Evolutionary conservation across 2,797 vertebrate species (phyloP).

Genomic region (Micrastur ruficollis): DNA sequence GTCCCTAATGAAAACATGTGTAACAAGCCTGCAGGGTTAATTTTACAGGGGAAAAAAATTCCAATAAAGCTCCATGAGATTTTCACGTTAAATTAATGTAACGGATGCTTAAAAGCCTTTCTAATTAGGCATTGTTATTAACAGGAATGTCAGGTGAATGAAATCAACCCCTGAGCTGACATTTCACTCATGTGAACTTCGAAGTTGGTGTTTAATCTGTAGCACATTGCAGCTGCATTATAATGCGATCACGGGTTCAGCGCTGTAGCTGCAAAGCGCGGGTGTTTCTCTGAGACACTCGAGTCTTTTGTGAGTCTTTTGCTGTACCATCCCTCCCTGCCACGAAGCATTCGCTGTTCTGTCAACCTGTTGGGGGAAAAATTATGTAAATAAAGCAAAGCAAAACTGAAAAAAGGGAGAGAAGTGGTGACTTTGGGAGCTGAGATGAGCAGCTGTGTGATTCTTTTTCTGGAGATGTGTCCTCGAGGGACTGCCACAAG

Average conservation of each 20-base stretch:
- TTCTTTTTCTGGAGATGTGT: neutral
- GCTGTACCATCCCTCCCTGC: neutral
- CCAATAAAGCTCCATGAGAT: slow-evolving; percentile 73
- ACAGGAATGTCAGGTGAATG: slow-evolving; percentile 72
- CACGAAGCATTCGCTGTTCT: neutral
- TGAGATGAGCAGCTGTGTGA: neutral
- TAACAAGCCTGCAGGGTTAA: slow-evolving; percentile 76
- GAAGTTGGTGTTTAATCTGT: slow-evolving; percentile 25
- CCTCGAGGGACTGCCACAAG: slow-evolving; percentile 17
- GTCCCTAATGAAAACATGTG: slow-evolving; percentile 77
- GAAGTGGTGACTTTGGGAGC: neutral
- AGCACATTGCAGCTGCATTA: neutral
- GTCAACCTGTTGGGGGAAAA: neutral
- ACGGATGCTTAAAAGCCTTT: slow-evolving; percentile 77
- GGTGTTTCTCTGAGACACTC: neutral
- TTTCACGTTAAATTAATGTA: slow-evolving; percentile 77
- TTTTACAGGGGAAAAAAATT: slow-evolving; percentile 70
- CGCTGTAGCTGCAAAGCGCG: neutral
- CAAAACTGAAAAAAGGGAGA: neutral
- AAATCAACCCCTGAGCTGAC: slow-evolving; percentile 65
- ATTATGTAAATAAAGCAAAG: neutral
- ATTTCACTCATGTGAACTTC: slow-evolving; percentile 34
- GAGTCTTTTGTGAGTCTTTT: neutral
- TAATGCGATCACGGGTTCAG: neutral
- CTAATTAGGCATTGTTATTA: slow-evolving; percentile 77